These are phyloP conservation scores for Clusia tigrina DNA, from an alignment of 2,888 invertebrate genomes.

Conservation along the genomic window DNA sequence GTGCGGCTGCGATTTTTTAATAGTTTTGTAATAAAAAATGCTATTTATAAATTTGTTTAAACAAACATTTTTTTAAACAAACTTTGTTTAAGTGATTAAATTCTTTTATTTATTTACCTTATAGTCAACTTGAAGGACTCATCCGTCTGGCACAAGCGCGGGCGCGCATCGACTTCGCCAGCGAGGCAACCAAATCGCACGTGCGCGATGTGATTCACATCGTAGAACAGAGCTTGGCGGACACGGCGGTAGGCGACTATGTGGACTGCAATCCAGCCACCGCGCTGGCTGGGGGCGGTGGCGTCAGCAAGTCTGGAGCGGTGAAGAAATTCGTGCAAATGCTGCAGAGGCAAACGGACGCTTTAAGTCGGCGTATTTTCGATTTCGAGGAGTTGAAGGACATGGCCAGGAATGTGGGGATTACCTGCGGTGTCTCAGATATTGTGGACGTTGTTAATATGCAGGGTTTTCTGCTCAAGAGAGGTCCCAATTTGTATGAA, in stretches of 20 bases:
- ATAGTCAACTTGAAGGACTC: slow-evolving; percentile 86
- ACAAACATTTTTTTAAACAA: too few relatives aligned
- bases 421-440: slow-evolving; percentile 68
- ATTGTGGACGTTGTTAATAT: slow-evolving; percentile 82
- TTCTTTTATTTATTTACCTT: slow-evolving; percentile 20
- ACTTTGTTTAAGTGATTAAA: too few relatives aligned
- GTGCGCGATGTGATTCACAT: slow-evolving; percentile 87
- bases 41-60: too few relatives aligned
- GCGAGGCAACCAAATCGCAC: slow-evolving; percentile 80
- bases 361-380: slow-evolving; percentile 76
- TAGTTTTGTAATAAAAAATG: too few relatives aligned
- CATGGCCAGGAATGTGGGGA: slow-evolving; percentile 72
- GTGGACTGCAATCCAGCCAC: slow-evolving; percentile 65
- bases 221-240: slow-evolving; percentile 79
- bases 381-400: slow-evolving; percentile 79
- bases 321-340: slow-evolving; percentile 76
- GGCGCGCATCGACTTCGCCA: slow-evolving; percentile 85
- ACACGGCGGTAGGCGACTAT: slow-evolving; percentile 72
- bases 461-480: slow-evolving; percentile 85
- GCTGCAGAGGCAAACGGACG: slow-evolving; percentile 73
- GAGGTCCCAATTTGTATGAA: slow-evolving; percentile 78
- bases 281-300: background rate
- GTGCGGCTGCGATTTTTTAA: too few relatives aligned
- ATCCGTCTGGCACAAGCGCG: slow-evolving; percentile 87
- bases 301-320: slow-evolving; percentile 71